A percentile compares a stretch with the other conserved stretches of the same genome.
These are phyloP conservation scores for Lasioglossum baleicum DNA, from an alignment of 1,140 invertebrate genomes.

Conservation along the genomic window DNA sequence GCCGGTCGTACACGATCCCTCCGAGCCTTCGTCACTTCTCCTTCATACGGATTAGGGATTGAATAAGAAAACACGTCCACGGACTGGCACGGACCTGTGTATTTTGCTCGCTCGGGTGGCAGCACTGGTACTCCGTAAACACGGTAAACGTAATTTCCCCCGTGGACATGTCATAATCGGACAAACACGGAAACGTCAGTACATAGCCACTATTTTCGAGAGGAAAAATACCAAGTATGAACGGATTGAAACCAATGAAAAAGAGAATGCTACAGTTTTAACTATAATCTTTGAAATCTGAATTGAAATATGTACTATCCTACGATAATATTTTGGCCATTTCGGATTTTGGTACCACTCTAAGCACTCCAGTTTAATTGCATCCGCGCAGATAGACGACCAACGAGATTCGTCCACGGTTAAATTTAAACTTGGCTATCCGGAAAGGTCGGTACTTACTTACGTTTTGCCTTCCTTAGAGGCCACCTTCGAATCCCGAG, in stretches of 20 bases:
- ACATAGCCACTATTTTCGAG: too few species aligned
- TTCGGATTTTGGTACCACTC: neutral
- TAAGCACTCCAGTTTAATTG: neutral
- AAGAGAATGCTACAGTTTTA: too few species aligned
- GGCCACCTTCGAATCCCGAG: conserved; percentile 20
- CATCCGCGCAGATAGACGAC: neutral
- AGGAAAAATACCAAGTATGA: too few species aligned
- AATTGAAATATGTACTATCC: too few species aligned
- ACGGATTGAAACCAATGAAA: too few species aligned
- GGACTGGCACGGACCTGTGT: too few species aligned
- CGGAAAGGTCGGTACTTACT: neutral
- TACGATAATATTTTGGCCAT: neutral
- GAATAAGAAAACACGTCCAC: neutral
- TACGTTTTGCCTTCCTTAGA: neutral
- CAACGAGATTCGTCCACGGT: neutral
- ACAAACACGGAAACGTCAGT: too few species aligned
- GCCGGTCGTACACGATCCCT: conserved; percentile 1
- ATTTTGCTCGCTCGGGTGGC: too few species aligned
- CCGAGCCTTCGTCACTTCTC: neutral
- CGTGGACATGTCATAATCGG: too few species aligned
- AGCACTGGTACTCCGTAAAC: too few species aligned
- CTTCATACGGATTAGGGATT: conserved; percentile 3
- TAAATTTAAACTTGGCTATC: conserved; percentile 18
- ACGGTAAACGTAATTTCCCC: too few species aligned
- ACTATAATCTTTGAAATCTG: too few species aligned